phyloP scores from a whole-genome alignment of 2,888 invertebrate genomes.

The Leptinotarsa peninsularis region DNA sequence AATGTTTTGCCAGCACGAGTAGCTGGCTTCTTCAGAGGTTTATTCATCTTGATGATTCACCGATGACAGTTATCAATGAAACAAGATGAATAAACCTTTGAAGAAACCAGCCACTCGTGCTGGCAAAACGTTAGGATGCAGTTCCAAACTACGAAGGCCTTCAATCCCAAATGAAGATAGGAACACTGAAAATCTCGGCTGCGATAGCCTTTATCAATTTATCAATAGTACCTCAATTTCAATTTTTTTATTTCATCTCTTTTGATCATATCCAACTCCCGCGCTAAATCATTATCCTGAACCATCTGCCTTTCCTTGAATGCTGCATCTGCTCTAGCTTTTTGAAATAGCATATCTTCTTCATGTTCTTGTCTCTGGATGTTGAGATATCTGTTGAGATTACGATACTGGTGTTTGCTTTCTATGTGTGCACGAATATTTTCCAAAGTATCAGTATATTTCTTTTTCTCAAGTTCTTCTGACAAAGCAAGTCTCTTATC shows the following conservation, averaged over 20 bases:
- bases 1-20: too few species aligned
- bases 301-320: conserved; percentile 49
- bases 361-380: conserved; percentile 56
- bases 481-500: conserved; percentile 44
- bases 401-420: conserved; percentile 55
- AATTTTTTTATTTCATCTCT: conserved; percentile 59
- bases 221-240: conserved; percentile 55
- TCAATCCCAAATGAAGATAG: too few species aligned
- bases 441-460: conserved; percentile 49
- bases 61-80: too few species aligned
- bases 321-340: conserved; percentile 47
- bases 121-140: too few species aligned
- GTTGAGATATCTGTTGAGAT: conserved; percentile 57
- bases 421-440: conserved; percentile 53
- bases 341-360: conserved; percentile 45
- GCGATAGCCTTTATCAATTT: too few species aligned
- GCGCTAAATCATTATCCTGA: conserved; percentile 58
- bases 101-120: too few species aligned
- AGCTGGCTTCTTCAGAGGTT: too few species aligned
- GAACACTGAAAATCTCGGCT: too few species aligned
- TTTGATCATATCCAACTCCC: conserved; percentile 60
- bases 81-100: too few species aligned
- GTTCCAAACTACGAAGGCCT: too few species aligned
- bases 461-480: conserved; percentile 49
- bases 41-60: too few species aligned